Conservation (phyloP, 2,113 vertebrate genomes). For the Nymphicus hollandicus region DNA sequence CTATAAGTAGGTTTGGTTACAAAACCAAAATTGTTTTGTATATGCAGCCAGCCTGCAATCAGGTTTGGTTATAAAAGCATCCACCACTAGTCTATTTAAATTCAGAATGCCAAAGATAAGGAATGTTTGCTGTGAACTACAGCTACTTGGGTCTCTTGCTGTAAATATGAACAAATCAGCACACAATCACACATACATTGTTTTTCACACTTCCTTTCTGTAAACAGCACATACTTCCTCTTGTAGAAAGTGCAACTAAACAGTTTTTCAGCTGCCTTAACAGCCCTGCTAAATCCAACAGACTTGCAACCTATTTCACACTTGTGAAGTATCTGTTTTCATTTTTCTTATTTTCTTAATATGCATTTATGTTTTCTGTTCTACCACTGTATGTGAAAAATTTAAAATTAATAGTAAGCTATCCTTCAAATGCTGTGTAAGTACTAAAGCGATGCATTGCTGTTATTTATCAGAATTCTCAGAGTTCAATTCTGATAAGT, state of each 20-base stretch:
- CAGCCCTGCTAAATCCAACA: not conserved
- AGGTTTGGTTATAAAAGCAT: not conserved
- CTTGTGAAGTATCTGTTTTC: not conserved
- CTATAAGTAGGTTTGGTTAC: not conserved
- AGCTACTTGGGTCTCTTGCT: not conserved
- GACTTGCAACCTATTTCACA: not conserved
- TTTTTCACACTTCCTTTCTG: not conserved
- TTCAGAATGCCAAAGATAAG: not conserved
- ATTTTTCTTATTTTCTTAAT: not conserved
- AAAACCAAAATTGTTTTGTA: too few relatives aligned
- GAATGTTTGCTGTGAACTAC: not conserved
- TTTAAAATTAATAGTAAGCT: not conserved
- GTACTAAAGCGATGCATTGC: not conserved
- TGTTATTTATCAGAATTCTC: not conserved
- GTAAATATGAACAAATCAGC: not conserved
- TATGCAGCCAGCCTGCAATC: not conserved
- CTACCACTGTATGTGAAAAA: not conserved
- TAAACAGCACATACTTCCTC: not conserved
- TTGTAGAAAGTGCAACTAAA: not conserved
- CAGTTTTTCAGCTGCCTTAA: not conserved
- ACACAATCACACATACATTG: not conserved
- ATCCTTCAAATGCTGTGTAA: not conserved
- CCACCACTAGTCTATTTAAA: not conserved
- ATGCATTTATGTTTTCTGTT: not conserved
- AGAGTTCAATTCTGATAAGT: not conserved